phyloP scores from a whole-genome alignment of 2,797 vertebrate genomes.

The Poecilia velifera region DNA sequence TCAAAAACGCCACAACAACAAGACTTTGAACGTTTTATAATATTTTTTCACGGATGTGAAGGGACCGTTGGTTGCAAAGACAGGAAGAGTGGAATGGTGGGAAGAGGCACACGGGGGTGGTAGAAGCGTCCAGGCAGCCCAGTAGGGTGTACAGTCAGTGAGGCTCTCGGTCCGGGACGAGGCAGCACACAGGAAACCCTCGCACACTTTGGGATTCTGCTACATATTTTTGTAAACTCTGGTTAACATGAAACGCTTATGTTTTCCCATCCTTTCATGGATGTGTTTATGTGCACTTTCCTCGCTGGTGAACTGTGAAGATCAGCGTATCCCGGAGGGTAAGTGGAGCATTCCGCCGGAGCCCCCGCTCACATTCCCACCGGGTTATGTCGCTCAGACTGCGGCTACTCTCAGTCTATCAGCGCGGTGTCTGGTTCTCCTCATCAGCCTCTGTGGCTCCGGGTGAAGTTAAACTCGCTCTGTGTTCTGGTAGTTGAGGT shows the following conservation, averaged over 20 bases:
- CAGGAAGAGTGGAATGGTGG: background rate
- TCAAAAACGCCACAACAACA: background rate
- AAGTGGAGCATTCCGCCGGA: slow-evolving; percentile 18
- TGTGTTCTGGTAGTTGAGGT: background rate
- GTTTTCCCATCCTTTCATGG: slow-evolving; percentile 13
- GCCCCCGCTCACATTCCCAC: background rate
- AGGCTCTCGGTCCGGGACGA: background rate
- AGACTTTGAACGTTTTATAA: background rate
- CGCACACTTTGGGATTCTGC: too few species aligned
- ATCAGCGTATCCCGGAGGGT: slow-evolving; percentile 69
- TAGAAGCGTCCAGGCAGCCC: background rate
- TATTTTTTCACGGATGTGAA: background rate
- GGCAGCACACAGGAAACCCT: background rate
- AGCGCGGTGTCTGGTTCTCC: background rate
- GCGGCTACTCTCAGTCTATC: background rate
- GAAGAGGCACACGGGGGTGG: background rate
- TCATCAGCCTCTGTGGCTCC: too few species aligned
- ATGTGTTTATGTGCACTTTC: slow-evolving; percentile 26
- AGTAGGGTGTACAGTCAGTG: background rate
- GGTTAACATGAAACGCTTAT: slow-evolving; percentile 52
- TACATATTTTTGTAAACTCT: background rate
- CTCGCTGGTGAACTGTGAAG: slow-evolving; percentile 36
- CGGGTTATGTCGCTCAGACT: background rate
- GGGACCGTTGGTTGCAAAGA: background rate
- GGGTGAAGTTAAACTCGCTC: background rate